Percentiles rank a stretch among this genome's conserved stretches.
These are phyloP conservation scores for Poeciliopsis prolifica DNA, from an alignment of 2,113 vertebrate genomes.

Conservation along the genomic window DNA sequence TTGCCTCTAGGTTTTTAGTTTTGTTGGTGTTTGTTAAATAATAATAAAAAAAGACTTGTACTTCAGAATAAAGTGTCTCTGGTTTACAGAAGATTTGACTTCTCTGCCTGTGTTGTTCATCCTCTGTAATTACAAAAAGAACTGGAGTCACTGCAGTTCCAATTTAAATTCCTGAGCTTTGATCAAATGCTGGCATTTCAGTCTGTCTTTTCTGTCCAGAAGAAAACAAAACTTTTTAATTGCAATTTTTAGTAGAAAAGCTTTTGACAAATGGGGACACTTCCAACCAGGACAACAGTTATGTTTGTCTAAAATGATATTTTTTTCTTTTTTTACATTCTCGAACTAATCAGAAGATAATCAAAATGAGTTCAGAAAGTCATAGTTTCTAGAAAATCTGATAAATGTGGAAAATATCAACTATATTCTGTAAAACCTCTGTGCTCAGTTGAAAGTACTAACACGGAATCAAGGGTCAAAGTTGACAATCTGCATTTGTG, in stretches of 20 bases:
- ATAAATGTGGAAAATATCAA: no score
- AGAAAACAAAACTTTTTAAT: constrained; percentile 17
- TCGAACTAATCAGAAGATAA: no score
- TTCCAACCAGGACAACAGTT: not conserved
- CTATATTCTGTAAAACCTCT: no score
- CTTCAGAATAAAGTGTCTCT: constrained; percentile 18
- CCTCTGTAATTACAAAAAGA: constrained; percentile 42
- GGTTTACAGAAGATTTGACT: constrained; percentile 41
- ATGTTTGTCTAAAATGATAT: not conserved
- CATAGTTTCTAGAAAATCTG: no score
- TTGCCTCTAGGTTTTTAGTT: constrained; percentile 34
- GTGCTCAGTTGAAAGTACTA: no score
- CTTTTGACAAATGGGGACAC: not conserved
- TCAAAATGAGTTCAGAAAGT: no score
- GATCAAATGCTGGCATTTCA: constrained; percentile 9
- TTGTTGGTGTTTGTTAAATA: constrained; percentile 22
- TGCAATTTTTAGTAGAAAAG: constrained; percentile 1
- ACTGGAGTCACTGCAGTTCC: constrained; percentile 40
- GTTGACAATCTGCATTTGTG: no score
- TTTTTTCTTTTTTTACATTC: no score
- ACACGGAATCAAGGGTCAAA: no score
- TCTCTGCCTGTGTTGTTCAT: constrained; percentile 34
- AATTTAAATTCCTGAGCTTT: constrained; percentile 27
- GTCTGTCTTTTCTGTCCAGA: not conserved
- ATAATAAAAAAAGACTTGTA: constrained; percentile 28